Evolutionary conservation across 1,140 invertebrate species (phyloP).

Genomic region (Drosophila nikananu): DNA sequence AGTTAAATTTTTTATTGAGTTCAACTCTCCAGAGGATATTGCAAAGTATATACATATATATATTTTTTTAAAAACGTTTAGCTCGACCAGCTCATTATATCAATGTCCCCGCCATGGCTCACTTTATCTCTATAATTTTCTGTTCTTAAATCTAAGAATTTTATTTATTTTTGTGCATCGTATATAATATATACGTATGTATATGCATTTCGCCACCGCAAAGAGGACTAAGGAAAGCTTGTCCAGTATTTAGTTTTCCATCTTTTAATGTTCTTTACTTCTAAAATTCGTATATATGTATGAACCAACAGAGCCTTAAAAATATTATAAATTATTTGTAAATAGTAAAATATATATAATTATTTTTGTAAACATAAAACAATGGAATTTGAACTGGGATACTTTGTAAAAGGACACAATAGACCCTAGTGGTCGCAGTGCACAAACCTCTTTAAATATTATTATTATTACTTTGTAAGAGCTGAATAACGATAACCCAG

Average conservation of each 20-base stretch:
- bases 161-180: constrained; percentile 9
- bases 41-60: neutral
- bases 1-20: constrained; percentile 8
- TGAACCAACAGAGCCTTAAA: constrained; percentile 10
- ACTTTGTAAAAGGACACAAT: neutral
- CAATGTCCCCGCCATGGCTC: constrained; percentile 14
- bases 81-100: neutral
- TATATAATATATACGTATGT: neutral
- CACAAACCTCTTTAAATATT: too few relatives aligned
- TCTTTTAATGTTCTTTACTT: constrained; percentile 1
- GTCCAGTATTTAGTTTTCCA: neutral
- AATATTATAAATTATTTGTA: constrained; percentile 20
- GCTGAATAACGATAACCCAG: neutral
- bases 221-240: constrained; percentile 4
- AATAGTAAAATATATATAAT: constrained; percentile 9
- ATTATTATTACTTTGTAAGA: neutral
- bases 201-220: constrained; percentile 16
- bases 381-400: neutral
- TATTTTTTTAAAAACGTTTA: neutral
- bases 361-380: neutral
- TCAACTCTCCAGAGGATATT: constrained; percentile 8
- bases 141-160: constrained; percentile 1
- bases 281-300: neutral
- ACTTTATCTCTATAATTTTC: constrained; percentile 5
- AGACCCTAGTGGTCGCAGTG: too few relatives aligned